A percentile compares a stretch with the other conserved stretches of the same genome.
These are phyloP conservation scores for Pachyuromys duprasi DNA, from an alignment of 2,797 vertebrate species.

Conservation along the genomic window DNA sequence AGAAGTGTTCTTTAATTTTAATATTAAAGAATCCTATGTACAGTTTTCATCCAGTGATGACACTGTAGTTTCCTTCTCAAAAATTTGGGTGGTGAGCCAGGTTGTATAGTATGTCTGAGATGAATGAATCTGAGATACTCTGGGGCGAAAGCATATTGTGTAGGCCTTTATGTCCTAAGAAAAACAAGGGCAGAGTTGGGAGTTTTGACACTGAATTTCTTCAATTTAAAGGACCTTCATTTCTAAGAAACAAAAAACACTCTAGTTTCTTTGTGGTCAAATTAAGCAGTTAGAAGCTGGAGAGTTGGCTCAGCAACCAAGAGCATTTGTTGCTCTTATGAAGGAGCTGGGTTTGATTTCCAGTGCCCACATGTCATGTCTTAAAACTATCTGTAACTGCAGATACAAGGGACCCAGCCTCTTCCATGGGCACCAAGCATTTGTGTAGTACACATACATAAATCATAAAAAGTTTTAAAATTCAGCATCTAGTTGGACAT, in stretches of 20 bases:
- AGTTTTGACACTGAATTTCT: slow-evolving; percentile 35
- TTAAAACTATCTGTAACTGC: background rate
- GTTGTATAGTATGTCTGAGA: background rate
- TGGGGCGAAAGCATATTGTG: background rate
- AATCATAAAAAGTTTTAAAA: background rate
- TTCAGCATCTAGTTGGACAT: background rate
- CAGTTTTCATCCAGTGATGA: background rate
- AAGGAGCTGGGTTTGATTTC: background rate
- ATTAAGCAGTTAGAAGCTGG: background rate
- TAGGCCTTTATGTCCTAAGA: background rate
- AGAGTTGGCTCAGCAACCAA: background rate
- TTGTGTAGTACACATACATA: background rate
- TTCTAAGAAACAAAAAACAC: background rate
- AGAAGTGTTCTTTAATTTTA: background rate
- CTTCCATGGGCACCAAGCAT: background rate
- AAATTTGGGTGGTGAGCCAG: background rate
- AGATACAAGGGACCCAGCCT: background rate
- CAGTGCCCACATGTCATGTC: background rate
- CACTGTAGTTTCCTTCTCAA: background rate
- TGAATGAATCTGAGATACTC: background rate
- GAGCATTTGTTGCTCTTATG: background rate
- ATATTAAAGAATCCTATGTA: background rate
- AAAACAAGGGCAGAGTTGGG: background rate
- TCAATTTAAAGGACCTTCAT: background rate
- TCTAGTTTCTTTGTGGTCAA: slow-evolving; percentile 6